Conservation (phyloP, 2,888 invertebrate species). For the Agonopterix alstromeriana region DNA sequence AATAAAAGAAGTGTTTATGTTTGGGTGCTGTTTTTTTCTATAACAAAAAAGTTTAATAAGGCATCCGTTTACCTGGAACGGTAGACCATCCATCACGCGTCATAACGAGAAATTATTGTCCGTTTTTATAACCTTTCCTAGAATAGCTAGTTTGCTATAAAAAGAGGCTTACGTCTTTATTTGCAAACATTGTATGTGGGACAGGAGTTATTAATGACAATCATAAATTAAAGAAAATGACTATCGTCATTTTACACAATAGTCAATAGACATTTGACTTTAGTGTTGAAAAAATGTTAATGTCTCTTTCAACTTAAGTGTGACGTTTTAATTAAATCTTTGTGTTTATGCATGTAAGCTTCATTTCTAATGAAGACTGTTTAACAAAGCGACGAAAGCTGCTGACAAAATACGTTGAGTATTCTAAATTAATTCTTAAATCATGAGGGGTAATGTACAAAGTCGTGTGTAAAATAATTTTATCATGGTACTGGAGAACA, state of each 20-base stretch:
- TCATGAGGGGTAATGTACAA: conserved; percentile 18
- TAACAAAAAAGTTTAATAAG: conserved; percentile 35
- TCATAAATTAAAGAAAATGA: conserved; percentile 27
- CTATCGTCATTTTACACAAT: conserved; percentile 7
- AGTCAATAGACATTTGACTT: conserved; percentile 26
- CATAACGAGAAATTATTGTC: conserved; percentile 63
- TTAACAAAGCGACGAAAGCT: conserved; percentile 24
- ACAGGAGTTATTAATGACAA: conserved; percentile 15
- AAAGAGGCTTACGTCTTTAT: conserved; percentile 56
- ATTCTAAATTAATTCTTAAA: conserved; percentile 17
- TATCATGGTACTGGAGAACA: neutral
- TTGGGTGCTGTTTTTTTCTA: conserved; percentile 44
- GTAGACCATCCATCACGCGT: conserved; percentile 59
- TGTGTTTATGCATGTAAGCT: conserved; percentile 31
- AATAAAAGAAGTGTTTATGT: conserved; percentile 69
- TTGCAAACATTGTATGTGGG: conserved; percentile 55
- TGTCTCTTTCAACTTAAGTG: conserved; percentile 10
- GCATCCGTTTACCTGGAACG: conserved; percentile 57
- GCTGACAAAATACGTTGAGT: conserved; percentile 14
- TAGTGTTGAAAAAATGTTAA: conserved; percentile 11
- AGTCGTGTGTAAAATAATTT: conserved; percentile 17
- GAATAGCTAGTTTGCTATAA: conserved; percentile 34
- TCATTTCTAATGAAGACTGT: conserved; percentile 22
- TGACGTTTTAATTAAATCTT: conserved; percentile 9
- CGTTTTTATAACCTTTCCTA: conserved; percentile 48